These are phyloP conservation scores for Neopipo cinnamomea DNA, from an alignment of 2,113 vertebrate genomes.

Conservation along the genomic window DNA sequence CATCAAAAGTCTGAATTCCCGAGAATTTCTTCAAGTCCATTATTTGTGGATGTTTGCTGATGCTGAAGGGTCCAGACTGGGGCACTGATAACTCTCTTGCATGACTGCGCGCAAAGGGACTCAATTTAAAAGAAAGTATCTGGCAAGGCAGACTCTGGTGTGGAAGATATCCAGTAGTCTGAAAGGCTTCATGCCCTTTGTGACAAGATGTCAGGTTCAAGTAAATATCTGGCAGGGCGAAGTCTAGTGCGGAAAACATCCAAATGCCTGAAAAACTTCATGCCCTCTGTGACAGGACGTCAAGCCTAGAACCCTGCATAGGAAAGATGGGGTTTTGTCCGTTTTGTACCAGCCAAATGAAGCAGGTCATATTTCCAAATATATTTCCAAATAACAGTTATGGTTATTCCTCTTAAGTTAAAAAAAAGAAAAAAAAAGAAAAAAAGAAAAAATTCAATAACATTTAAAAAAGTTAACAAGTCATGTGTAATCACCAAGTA, in stretches of 20 bases:
- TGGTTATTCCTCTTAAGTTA: background rate
- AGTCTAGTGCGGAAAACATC: constrained; percentile 56
- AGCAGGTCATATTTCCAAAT: background rate
- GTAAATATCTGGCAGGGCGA: constrained; percentile 52
- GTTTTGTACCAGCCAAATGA: constrained; percentile 21
- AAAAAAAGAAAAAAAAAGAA: background rate
- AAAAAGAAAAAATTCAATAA: background rate
- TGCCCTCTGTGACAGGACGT: constrained; percentile 23
- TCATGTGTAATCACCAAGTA: background rate
- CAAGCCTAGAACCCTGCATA: constrained; percentile 23
- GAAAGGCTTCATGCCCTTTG: constrained; percentile 62
- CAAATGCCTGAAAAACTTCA: constrained; percentile 53
- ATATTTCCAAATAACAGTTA: background rate
- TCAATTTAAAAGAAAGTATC: constrained; percentile 63
- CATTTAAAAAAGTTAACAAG: background rate
- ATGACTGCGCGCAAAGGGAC: constrained; percentile 37
- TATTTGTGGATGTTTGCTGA: background rate
- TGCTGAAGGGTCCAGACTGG: constrained; percentile 47
- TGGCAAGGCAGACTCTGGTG: constrained; percentile 52
- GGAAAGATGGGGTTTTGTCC: background rate
- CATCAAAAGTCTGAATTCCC: constrained; percentile 26
- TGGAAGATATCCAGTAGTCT: constrained; percentile 63
- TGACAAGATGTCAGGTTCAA: constrained; percentile 67
- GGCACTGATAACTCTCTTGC: constrained; percentile 33
- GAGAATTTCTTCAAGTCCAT: constrained; percentile 53